Conservation (phyloP, 2,888 invertebrate genomes). For the Agonopterix heracliana region DNA sequence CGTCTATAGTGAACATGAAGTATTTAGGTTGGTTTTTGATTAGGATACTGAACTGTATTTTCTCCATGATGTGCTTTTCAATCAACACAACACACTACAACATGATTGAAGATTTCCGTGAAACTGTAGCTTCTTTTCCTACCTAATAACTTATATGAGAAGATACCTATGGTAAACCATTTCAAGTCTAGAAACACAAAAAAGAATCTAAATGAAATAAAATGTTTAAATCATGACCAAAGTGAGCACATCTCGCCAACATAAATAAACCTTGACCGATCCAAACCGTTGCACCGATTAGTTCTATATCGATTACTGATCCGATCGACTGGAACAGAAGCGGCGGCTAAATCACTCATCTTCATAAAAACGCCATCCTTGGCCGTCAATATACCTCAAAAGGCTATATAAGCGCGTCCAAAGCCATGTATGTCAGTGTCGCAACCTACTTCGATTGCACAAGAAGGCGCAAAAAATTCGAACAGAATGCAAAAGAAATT, state of each 20-base stretch:
- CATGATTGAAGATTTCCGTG: too few species aligned
- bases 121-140: too few species aligned
- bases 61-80: too few species aligned
- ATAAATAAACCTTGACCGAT: constrained; percentile 47
- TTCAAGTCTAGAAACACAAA: too few species aligned
- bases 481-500: constrained; percentile 49
- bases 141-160: too few species aligned
- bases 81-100: too few species aligned
- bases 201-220: too few species aligned
- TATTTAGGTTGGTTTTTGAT: too few species aligned
- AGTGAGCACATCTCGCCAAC: background rate
- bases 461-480: constrained; percentile 43
- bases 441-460: constrained; percentile 64
- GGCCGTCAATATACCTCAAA: constrained; percentile 39
- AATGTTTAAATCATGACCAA: too few species aligned
- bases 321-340: constrained; percentile 42
- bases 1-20: too few species aligned
- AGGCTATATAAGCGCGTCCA: constrained; percentile 58
- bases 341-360: constrained; percentile 32
- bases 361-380: constrained; percentile 52
- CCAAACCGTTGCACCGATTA: constrained; percentile 43
- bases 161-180: too few species aligned
- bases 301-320: constrained; percentile 31
- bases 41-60: too few species aligned
- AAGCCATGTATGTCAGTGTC: constrained; percentile 72